Base-by-base conservation (phyloP, 2,797 vertebrate genomes). In the Hephaestus fuliginosus region DNA sequence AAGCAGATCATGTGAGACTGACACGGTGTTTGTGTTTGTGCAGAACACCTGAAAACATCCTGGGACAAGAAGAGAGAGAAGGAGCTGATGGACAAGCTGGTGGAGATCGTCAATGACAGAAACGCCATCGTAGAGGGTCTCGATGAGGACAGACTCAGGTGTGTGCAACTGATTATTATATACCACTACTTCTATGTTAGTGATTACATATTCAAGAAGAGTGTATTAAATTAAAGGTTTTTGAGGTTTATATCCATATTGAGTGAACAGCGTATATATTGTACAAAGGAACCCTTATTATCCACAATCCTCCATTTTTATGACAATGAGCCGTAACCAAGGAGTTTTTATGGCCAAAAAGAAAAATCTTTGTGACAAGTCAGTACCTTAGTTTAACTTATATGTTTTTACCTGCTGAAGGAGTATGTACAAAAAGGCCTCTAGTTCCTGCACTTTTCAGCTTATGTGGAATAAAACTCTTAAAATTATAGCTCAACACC, bases 101-200 rank as follows among this genome's bases (percentile, higher is more conserved):
- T 99, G 39, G 95, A 88, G 82, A 98, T 97, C 0, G 96, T 99
- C 81, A 97, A 98, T 0, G 95, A 97, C 88, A 91, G 98, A 12
- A 99, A 97, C 0, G 94, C 89, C 1, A 99, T 99, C 0, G 70
- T 99, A 8, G 97, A 99, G 1, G 94, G 94, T 20, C 91, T 99
- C 94, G 98, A 99, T 10, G 97, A 99, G 67, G 98, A 99, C 93
- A 84, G 98, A 46, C 89, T 99, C 89, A 96, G 98, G 98, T 99
- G 87, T 70, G 93, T 70, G 44, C 51, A 1, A 3, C 36, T 22
- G 7, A 28, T 44, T 44, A 1, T 25, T 10, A 15, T 28, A 51
- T 1, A 9, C 20, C n/a, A 22, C 7, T 12, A 11, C 10, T 12
- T 61, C 30, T 71, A 9, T 5, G 39, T 9, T 51, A 25, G 36